These are phyloP conservation scores for Cichlasoma orientale DNA, from an alignment of 2,797 vertebrate species.

Conservation along the genomic window DNA sequence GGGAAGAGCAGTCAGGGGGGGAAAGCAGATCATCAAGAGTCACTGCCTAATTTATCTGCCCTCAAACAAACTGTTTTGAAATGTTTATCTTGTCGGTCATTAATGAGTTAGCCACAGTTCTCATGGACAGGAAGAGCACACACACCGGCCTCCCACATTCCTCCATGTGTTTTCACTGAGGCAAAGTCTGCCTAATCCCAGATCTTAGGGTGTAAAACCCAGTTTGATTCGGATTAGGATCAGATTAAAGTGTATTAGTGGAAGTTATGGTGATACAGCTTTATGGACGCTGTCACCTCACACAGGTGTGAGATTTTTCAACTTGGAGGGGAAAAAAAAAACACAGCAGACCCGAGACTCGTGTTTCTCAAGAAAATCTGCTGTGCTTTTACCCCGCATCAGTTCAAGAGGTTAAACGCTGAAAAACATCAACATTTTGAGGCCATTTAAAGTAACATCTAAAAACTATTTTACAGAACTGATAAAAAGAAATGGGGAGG, in stretches of 20 bases:
- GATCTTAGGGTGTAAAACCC: conserved; percentile 72
- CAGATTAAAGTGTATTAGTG: conserved; percentile 75
- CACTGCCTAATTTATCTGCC: conserved; percentile 63
- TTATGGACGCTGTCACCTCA: conserved; percentile 51
- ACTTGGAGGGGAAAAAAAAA: background rate
- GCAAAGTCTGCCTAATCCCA: conserved; percentile 74
- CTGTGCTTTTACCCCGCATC: background rate
- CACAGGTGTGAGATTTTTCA: conserved; percentile 53
- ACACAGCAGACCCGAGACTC: background rate
- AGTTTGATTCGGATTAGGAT: conserved; percentile 76
- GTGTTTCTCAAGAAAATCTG: background rate
- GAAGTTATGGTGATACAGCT: conserved; percentile 60
- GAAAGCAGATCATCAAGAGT: conserved; percentile 66
- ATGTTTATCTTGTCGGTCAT: conserved; percentile 73
- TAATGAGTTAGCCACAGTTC: conserved; percentile 61
- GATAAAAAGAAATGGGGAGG: background rate
- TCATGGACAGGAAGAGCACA: conserved; percentile 46
- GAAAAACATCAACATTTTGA: background rate
- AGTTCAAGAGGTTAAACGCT: background rate
- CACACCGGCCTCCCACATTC: conserved; percentile 58
- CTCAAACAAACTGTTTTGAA: conserved; percentile 71
- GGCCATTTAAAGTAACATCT: background rate
- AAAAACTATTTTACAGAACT: background rate
- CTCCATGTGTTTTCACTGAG: conserved; percentile 62
- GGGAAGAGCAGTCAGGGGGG: conserved; percentile 54